phyloP scores from a whole-genome alignment of 1,140 invertebrate genomes.

The Popillia japonica region DNA sequence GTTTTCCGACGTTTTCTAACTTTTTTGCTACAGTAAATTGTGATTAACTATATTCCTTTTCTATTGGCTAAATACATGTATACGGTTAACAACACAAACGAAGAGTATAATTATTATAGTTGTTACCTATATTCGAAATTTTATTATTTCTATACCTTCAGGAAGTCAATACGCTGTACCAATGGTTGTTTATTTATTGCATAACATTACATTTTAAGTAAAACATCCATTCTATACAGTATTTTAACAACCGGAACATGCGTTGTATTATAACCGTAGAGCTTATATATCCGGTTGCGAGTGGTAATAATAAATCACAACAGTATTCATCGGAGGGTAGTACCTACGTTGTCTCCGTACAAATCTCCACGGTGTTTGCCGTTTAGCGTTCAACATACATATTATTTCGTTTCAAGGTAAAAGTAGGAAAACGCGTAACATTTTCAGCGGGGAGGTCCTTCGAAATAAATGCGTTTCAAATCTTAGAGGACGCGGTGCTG shows the following conservation, averaged over 20 bases:
- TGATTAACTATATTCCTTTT: no score
- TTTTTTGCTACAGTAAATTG: no score
- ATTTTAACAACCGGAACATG: neutral
- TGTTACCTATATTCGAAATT: no score
- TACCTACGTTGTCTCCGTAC: neutral
- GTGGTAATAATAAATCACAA: neutral
- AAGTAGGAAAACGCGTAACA: conserved; percentile 1
- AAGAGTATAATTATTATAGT: no score
- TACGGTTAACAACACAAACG: no score
- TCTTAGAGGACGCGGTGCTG: neutral
- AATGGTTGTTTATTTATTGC: no score
- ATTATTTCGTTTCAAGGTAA: neutral
- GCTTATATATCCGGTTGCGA: neutral
- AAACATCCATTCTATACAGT: neutral
- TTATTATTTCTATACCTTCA: no score
- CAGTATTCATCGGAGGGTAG: neutral
- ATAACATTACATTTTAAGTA: no score
- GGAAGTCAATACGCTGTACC: no score
- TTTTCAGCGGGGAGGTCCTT: neutral
- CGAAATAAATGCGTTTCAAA: neutral
- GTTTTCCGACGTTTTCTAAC: no score
- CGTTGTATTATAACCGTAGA: neutral
- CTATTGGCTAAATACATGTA: no score
- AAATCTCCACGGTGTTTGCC: neutral
- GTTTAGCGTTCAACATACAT: neutral